A percentile compares a stretch with the other conserved stretches of the same genome.
phyloP scores from a whole-genome alignment of 2,888 invertebrate genomes.

The Blomia tropicalis region DNA sequence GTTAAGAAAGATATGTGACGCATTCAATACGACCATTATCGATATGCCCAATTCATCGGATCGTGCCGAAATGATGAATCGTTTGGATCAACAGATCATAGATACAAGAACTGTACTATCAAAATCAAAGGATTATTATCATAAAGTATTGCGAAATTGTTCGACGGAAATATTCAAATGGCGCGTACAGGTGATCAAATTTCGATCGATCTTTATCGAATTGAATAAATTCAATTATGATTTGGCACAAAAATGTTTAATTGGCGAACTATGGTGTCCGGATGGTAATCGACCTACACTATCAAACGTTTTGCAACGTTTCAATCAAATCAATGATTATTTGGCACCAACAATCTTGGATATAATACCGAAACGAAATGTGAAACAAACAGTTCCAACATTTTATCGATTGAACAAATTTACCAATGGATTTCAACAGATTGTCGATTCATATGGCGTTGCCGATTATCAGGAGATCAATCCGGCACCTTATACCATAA shows the following conservation, averaged over 20 bases:
- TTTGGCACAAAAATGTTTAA: slow-evolving; percentile 30
- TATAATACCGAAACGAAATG: background rate
- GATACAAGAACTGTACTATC: slow-evolving; percentile 58
- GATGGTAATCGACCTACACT: slow-evolving; percentile 26
- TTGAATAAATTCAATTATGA: slow-evolving; percentile 30
- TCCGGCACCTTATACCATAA: slow-evolving; percentile 75
- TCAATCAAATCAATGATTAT: slow-evolving; percentile 23
- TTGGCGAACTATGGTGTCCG: slow-evolving; percentile 31
- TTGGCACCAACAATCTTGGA: slow-evolving; percentile 7
- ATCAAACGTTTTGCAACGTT: slow-evolving; percentile 22
- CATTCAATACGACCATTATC: slow-evolving; percentile 85
- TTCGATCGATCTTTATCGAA: slow-evolving; percentile 31
- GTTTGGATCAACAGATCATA: slow-evolving; percentile 93
- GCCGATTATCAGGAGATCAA: slow-evolving; percentile 35
- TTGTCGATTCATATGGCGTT: slow-evolving; percentile 34
- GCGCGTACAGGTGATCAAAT: slow-evolving; percentile 30
- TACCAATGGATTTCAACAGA: slow-evolving; percentile 30
- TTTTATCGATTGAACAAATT: slow-evolving; percentile 31
- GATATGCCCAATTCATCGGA: slow-evolving; percentile 96
- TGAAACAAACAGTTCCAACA: slow-evolving; percentile 29
- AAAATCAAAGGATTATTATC: slow-evolving; percentile 30
- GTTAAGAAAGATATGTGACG: slow-evolving; percentile 34
- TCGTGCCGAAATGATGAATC: slow-evolving; percentile 89
- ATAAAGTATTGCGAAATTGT: slow-evolving; percentile 27
- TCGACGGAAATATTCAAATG: slow-evolving; percentile 28